These are phyloP conservation scores for Vespertilio murinus DNA, from an alignment of 2,797 vertebrate species.

Conservation along the genomic window DNA sequence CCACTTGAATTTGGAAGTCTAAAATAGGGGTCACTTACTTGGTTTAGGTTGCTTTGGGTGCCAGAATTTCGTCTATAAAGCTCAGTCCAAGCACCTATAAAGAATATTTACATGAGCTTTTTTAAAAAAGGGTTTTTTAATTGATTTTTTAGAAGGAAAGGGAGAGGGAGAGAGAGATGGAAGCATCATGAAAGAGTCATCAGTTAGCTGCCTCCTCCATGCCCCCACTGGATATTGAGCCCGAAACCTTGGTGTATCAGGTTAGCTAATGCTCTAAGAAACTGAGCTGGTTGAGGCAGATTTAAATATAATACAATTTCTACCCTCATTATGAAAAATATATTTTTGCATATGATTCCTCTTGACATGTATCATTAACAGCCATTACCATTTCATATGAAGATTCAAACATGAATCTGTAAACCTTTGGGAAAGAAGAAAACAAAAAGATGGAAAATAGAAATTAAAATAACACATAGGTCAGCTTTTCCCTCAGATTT, in stretches of 20 bases:
- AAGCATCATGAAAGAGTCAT: too few species aligned
- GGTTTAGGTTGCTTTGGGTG: background rate
- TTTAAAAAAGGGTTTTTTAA: background rate
- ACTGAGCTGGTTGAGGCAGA: background rate
- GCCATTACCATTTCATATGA: background rate
- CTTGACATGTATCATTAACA: background rate
- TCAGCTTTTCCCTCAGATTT: background rate
- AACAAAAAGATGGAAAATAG: background rate
- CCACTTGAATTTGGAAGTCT: background rate
- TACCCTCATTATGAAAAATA: background rate
- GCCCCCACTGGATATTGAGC: background rate
- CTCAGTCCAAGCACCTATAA: background rate
- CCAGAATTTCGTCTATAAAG: background rate
- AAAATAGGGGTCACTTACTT: background rate
- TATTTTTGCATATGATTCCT: background rate
- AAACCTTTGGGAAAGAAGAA: conserved; percentile 32
- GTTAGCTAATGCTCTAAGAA: background rate
- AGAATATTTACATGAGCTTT: background rate
- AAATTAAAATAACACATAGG: conserved; percentile 33
- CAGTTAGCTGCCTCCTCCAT: background rate
- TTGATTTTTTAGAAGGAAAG: background rate
- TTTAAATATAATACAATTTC: background rate
- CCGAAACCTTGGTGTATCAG: background rate
- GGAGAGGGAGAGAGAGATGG: background rate
- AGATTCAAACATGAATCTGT: background rate